Evolutionary conservation across 2,888 invertebrate genomes (phyloP).

Genomic region (Callimorpha dominula): DNA sequence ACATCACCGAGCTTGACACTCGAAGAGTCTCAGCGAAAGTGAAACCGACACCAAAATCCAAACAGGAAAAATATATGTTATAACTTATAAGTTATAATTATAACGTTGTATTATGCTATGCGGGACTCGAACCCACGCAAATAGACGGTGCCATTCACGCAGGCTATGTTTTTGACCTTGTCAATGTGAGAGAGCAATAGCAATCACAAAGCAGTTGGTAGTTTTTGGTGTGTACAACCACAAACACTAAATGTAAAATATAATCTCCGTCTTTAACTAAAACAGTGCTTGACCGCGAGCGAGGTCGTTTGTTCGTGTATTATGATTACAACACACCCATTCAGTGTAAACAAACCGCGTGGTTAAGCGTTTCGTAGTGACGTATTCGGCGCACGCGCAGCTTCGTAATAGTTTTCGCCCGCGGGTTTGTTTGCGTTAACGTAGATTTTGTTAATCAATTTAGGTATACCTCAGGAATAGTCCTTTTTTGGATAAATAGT

Average conservation of each 20-base stretch:
- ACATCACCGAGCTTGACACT: too few relatives aligned
- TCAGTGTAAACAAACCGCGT: slow-evolving; percentile 53
- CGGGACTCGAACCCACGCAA: not conserved
- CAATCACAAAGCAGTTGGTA: not conserved
- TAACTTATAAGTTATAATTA: not conserved
- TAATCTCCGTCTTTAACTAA: slow-evolving; percentile 16
- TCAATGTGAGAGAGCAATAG: not conserved
- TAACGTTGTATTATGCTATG: not conserved
- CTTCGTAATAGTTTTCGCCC: not conserved
- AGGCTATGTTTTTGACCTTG: not conserved
- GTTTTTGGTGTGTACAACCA: not conserved
- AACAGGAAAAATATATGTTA: too few relatives aligned
- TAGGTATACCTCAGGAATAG: not conserved
- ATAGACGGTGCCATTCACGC: not conserved
- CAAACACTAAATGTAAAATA: not conserved
- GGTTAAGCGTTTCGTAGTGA: slow-evolving; percentile 37
- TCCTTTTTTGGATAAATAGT: not conserved
- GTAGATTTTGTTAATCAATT: not conserved
- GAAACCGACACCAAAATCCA: too few relatives aligned
- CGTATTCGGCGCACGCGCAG: slow-evolving; percentile 16
- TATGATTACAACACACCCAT: slow-evolving; percentile 36
- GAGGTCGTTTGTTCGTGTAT: slow-evolving; percentile 31
- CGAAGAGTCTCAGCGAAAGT: too few relatives aligned
- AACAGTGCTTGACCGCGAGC: slow-evolving; percentile 34
- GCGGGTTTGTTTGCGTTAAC: not conserved